Base-by-base conservation (phyloP, 1,140 invertebrate genomes). In the Neodiprion lecontei region DNA sequence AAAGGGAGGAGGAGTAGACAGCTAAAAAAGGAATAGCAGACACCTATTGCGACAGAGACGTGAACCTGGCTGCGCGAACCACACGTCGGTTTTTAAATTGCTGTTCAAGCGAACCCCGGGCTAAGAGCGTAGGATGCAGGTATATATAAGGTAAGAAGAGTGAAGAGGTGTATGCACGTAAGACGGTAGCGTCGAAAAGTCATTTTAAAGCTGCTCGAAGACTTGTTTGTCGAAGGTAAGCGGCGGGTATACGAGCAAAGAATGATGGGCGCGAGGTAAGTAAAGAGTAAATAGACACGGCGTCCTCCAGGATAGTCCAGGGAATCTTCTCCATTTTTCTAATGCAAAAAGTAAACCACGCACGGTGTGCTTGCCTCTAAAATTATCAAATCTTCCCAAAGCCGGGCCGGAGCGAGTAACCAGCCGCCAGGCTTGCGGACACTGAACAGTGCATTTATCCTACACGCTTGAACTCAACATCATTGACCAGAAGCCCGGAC, bases 111-210 rank as follows among this genome's bases (percentile, higher is more conserved):
- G 28, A 40, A 40, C 28, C 28, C 5, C 28, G 28, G 53, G 53
- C 9, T 8, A 61, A 61, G n/a, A 17, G 53, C 53, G 53, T 61
- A 61, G 53, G 9, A 4, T 61, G 53, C 53, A 61, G 53, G 53
- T 61, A 14, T 9, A 10, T 21, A 61, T 17, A 61, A 61, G 8
- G 53, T 14, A 61, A 40, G 28, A 40, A 40, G 28, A 40, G 28
- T 40, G 28, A 40, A 40, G 28, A 40, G n/a, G 53, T 61, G 53
- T 61, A 61, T 61, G 11, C 53, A 61, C 53, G 53, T 61, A 12
- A 61, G 53, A 61, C 53, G 53, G 53, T 61, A 61, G 53, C 53
- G 53, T 61, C 53, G n/a, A 61, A 61, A 61, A 61, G 53, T 61
- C 53, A 17, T 61, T 61, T 61, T 61, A 61, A 61, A 61, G 53